Evolutionary conservation across 1,140 invertebrate species (phyloP).

Genomic region (Conopomorpha cramerella): DNA sequence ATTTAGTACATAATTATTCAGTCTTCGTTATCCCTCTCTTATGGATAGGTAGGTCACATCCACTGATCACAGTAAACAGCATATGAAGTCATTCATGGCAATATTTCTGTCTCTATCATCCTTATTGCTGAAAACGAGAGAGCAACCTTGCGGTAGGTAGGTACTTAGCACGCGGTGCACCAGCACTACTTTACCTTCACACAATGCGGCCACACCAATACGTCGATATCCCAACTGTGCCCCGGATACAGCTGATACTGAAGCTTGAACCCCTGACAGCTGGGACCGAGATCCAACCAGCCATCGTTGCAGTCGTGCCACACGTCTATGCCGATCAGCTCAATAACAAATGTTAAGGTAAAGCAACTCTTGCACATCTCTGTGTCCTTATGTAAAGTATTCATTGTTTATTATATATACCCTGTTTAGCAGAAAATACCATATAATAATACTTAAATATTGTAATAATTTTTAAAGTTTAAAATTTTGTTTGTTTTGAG

Average conservation of each 20-base stretch:
- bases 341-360: conserved; percentile 32
- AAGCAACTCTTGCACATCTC: conserved; percentile 22
- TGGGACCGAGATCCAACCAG: conserved; percentile 27
- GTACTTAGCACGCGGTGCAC: too few species aligned
- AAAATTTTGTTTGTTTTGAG: too few species aligned
- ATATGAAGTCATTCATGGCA: too few species aligned
- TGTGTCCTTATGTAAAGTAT: conserved; percentile 1
- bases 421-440: not conserved
- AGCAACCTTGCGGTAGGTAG: too few species aligned
- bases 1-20: too few species aligned
- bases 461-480: too few species aligned
- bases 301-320: conserved; percentile 34
- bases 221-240: conserved; percentile 27
- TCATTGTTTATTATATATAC: conserved; percentile 4
- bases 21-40: too few species aligned
- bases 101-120: too few species aligned
- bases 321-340: conserved; percentile 29
- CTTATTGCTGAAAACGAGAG: too few species aligned
- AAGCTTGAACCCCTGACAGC: conserved; percentile 25
- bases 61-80: too few species aligned
- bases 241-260: conserved; percentile 34
- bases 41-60: too few species aligned
- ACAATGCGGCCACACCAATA: conserved; percentile 36
- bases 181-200: conserved; percentile 22
- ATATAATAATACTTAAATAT: too few species aligned